Percentiles rank a stretch among this genome's conserved stretches.
Evolutionary conservation across 2,797 vertebrate genomes (phyloP).

Genomic region (Acanthopagrus latus): DNA sequence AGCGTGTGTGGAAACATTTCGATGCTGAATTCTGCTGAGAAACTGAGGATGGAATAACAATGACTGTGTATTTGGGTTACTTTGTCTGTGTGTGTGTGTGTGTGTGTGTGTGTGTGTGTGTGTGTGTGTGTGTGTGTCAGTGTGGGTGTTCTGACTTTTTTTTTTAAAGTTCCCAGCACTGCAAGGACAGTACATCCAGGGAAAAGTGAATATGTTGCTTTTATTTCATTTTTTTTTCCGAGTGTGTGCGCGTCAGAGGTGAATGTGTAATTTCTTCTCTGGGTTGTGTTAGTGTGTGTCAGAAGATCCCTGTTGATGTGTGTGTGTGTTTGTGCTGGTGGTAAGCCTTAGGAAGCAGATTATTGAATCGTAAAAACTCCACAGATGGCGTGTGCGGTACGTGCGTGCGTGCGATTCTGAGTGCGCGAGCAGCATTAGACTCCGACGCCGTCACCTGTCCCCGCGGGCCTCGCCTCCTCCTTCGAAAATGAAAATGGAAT

Average conservation of each 20-base stretch:
- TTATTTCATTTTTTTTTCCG: neutral
- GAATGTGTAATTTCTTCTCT: slow-evolving; percentile 66
- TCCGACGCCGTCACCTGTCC: slow-evolving; percentile 65
- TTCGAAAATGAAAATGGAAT: slow-evolving; percentile 65
- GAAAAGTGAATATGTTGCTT: slow-evolving; percentile 47
- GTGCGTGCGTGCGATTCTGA: slow-evolving; percentile 49
- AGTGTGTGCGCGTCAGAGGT: slow-evolving; percentile 45
- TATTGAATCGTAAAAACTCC: slow-evolving; percentile 79
- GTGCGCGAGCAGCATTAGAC: slow-evolving; percentile 48
- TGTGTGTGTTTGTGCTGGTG: slow-evolving; percentile 51
- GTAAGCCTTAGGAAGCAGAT: slow-evolving; percentile 73
- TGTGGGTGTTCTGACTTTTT: slow-evolving; percentile 30
- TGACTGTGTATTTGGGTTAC: slow-evolving; percentile 43
- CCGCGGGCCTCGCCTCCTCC: slow-evolving; percentile 57
- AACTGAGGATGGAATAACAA: slow-evolving; percentile 24
- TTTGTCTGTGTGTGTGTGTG: slow-evolving; percentile 17
- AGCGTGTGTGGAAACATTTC: neutral
- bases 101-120: slow-evolving; percentile 8
- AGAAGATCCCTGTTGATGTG: slow-evolving; percentile 62
- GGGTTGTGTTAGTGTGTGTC: slow-evolving; percentile 36
- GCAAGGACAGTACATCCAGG: slow-evolving; percentile 39
- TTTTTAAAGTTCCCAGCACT: slow-evolving; percentile 21
- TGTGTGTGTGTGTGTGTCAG: slow-evolving; percentile 13
- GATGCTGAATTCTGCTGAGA: slow-evolving; percentile 22
- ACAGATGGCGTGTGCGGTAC: slow-evolving; percentile 62